These are phyloP conservation scores for Microctenopoma steveboyesi DNA, from an alignment of 2,797 vertebrate species.

Conservation along the genomic window DNA sequence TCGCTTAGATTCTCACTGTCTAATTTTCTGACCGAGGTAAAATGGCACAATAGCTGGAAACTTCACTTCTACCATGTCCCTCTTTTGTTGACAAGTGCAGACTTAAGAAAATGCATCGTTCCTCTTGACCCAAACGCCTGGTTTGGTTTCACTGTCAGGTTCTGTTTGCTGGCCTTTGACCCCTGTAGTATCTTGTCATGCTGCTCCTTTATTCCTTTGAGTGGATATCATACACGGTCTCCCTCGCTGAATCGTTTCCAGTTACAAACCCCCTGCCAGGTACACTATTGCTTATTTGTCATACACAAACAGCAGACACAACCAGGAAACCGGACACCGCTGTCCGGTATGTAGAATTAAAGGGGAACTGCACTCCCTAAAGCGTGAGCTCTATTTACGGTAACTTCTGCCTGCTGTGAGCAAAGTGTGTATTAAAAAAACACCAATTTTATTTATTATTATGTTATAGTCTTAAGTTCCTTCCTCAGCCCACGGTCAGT, in stretches of 20 bases:
- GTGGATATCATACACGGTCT: conserved; percentile 1
- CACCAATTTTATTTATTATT: conserved; percentile 16
- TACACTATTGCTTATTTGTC: conserved; percentile 46
- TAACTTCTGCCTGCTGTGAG: conserved; percentile 12
- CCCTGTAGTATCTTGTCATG: conserved; percentile 22
- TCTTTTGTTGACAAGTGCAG: not conserved
- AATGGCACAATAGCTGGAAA: conserved; percentile 21
- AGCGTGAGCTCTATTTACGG: conserved; percentile 28
- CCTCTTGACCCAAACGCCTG: not conserved
- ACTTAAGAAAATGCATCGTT: not conserved
- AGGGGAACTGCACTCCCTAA: conserved; percentile 40
- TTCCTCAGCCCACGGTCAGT: conserved; percentile 6
- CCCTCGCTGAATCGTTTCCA: conserved; percentile 22
- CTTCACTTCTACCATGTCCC: not conserved
- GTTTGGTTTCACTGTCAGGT: conserved; percentile 13
- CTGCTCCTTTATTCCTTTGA: conserved; percentile 18
- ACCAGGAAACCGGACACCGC: conserved; percentile 46
- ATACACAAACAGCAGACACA: conserved; percentile 39
- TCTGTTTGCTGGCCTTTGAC: conserved; percentile 21
- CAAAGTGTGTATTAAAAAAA: conserved; percentile 38
- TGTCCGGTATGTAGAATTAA: conserved; percentile 1
- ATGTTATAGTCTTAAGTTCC: conserved; percentile 24
- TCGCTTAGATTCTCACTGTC: not conserved
- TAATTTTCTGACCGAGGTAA: conserved; percentile 15
- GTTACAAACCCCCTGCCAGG: conserved; percentile 43